Conservation (phyloP, 2,113 vertebrate genomes). For the Chitala chitala region DNA sequence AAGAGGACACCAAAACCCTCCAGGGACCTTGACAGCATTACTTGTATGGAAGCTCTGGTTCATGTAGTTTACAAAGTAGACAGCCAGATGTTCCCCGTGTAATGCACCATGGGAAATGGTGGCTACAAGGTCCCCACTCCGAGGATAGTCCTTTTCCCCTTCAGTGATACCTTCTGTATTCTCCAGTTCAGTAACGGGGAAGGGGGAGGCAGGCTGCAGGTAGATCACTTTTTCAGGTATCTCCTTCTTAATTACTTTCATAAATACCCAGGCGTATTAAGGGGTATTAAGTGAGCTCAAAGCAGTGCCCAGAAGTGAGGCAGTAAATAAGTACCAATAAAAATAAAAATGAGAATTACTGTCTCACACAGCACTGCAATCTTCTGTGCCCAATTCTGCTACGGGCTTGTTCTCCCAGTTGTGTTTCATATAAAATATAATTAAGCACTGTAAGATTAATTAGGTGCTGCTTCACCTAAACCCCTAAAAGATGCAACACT, state of each 20-base stretch:
- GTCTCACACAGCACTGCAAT: background rate
- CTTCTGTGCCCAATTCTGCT: background rate
- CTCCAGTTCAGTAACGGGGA: background rate
- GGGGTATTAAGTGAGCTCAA: background rate
- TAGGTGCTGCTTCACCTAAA: background rate
- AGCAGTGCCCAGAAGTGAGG: background rate
- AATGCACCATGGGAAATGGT: background rate
- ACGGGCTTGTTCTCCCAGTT: background rate
- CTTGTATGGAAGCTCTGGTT: background rate
- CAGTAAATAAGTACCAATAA: background rate
- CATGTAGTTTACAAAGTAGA: background rate
- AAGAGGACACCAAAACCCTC: background rate
- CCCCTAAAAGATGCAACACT: background rate
- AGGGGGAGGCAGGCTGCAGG: background rate
- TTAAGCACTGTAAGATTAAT: conserved; percentile 6
- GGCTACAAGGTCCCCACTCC: background rate
- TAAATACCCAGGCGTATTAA: background rate
- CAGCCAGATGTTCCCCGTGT: background rate
- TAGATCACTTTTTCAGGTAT: background rate
- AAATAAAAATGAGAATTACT: background rate
- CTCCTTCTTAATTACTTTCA: background rate
- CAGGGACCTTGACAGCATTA: background rate
- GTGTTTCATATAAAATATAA: background rate
- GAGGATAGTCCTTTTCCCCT: background rate
- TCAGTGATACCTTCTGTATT: background rate